A percentile compares a stretch with the other conserved stretches of the same genome.
Conservation (phyloP, 2,113 vertebrate species). For the human (Homo sapiens) region DNA sequence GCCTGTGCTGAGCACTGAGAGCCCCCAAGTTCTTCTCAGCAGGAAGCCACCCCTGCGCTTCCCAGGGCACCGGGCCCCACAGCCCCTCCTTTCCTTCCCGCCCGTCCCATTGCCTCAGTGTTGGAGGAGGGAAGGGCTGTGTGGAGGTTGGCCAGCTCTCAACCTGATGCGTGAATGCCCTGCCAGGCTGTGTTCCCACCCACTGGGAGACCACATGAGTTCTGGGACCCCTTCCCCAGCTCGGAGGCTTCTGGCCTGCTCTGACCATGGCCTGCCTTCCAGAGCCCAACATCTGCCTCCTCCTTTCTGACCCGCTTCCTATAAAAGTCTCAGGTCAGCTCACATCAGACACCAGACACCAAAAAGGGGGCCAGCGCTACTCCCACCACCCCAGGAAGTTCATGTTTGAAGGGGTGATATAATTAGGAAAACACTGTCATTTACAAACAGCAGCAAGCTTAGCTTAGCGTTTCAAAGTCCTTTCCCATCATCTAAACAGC, state of each 20-base stretch:
- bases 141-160: neutral
- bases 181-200: neutral
- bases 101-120: neutral
- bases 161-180: rapidly evolving
- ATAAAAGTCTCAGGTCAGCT: neutral
- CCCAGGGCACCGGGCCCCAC: neutral
- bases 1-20: rapidly evolving
- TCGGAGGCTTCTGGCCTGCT: neutral
- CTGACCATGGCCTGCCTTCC: neutral
- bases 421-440: rapidly evolving
- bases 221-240: neutral
- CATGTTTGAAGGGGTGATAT: neutral
- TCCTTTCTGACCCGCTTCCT: no score
- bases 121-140: neutral
- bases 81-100: neutral
- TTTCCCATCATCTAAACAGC: neutral
- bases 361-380: neutral
- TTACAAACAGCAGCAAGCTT: neutral
- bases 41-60: rapidly evolving
- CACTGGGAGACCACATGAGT: no score
- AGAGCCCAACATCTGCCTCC: rapidly evolving
- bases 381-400: neutral
- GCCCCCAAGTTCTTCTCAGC: rapidly evolving
- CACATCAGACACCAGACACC: neutral
- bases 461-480: neutral